Percentiles rank a stretch among this genome's conserved stretches.
Evolutionary conservation across 2,888 invertebrate species (phyloP).

Genomic region (Pyrrhia umbra): DNA sequence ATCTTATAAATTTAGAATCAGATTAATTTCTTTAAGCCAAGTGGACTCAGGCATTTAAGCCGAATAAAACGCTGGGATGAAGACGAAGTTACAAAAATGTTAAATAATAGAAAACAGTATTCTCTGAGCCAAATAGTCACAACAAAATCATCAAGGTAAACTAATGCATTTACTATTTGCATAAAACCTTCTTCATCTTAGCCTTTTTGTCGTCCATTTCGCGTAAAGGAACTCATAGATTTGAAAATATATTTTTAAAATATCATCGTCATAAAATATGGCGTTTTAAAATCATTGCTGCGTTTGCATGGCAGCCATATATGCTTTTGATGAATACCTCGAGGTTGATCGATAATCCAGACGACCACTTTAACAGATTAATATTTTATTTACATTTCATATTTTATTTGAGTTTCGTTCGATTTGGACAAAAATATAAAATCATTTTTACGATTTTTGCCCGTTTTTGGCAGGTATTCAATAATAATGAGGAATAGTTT

Average conservation of each 20-base stretch:
- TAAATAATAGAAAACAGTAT: neutral
- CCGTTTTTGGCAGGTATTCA: neutral
- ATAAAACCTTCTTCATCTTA: constrained; percentile 45
- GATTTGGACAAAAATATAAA: constrained; percentile 16
- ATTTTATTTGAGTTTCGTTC: constrained; percentile 34
- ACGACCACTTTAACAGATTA: constrained; percentile 44
- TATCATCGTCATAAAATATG: neutral
- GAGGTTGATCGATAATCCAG: constrained; percentile 26
- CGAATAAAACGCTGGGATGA: constrained; percentile 46
- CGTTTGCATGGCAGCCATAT: constrained; percentile 1
- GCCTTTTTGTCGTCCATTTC: constrained; percentile 48
- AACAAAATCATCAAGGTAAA: neutral
- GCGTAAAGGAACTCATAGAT: constrained; percentile 43
- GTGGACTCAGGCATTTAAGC: constrained; percentile 38
- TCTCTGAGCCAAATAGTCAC: neutral
- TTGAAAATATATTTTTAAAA: neutral
- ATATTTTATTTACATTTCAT: constrained; percentile 46
- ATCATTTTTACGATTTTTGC: neutral
- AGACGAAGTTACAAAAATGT: constrained; percentile 35
- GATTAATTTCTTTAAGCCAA: constrained; percentile 50
- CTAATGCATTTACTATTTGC: neutral
- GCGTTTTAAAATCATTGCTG: neutral
- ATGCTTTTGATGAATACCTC: constrained; percentile 23
- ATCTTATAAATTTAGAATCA: neutral
- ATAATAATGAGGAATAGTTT: no score